Evolutionary conservation across 1,140 invertebrate genomes (phyloP), one percentile per base, ranked within the genome.

Genomic region (Zaprionus africanus): DNA sequence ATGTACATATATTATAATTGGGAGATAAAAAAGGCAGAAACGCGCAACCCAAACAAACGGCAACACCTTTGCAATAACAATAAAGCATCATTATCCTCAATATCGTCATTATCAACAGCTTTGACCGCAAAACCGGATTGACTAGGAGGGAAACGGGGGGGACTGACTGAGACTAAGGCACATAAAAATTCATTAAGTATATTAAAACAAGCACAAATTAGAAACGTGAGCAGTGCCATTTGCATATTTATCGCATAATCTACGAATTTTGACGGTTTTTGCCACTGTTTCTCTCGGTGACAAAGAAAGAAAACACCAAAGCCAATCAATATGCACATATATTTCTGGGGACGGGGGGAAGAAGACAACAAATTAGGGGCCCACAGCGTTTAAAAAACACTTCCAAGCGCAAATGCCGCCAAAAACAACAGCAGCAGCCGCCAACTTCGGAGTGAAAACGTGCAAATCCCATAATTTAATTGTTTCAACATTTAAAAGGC

Each of bases 151-250:
- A 0, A 34, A 1, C 5, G n/a, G 41, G 54, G 54, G 59, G 22
- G 41, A 34, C 54, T 34, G 12, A 51, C 46, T 56, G 53, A 24
- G 17, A 19, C 64, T 51, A 36, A 78, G 6, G 41, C 65, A 65
- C 53, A 71, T 78, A 67, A 78, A 87, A 88, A 87, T 88, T 88
- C 81, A 87, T 87, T 87, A 88, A 81, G 64, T 87, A 90, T 90
- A 90, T 88, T 88, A 90, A 88, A 88, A 88, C 85, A 88, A 90
- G 81, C 84, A 82, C 84, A 90, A 88, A 88, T 90, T 90, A 90
- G 76, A 85, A 90, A 90, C 51, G 73, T 65, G 79, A 78, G 66
- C 69, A 62, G 43, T 49, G 31, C 17, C 41, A 90, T 90, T 90
- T 80, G 24, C 81, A 90, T 90, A 82, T 90, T 90, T 82, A 90